phyloP scores from a whole-genome alignment of 2,113 vertebrate genomes.

The Acanthochromis polyacanthus region DNA sequence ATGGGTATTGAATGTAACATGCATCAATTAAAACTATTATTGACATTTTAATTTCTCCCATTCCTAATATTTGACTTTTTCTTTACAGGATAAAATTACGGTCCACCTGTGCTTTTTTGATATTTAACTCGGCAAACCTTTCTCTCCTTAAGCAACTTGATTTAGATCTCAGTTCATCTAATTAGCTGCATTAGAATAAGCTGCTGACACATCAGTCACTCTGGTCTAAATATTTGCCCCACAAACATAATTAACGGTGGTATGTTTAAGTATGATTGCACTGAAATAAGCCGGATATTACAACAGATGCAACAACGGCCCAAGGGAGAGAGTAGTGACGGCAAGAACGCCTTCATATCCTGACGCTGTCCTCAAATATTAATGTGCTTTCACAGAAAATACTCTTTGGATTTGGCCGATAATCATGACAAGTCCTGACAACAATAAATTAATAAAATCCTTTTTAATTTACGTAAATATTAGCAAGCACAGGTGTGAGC shows the following conservation, averaged over 20 bases:
- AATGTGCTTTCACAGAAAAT: background rate
- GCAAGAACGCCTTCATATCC: background rate
- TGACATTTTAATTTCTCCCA: constrained; percentile 89
- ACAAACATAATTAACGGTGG: background rate
- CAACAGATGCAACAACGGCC: background rate
- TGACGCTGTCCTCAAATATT: background rate
- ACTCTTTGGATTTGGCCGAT: no score
- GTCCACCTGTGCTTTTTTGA: constrained; percentile 5
- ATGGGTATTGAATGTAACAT: constrained; percentile 95
- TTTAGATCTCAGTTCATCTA: background rate
- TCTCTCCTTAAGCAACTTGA: background rate
- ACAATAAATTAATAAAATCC: no score
- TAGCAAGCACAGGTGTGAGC: no score
- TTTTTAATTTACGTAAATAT: no score
- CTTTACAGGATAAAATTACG: constrained; percentile 6
- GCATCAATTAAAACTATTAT: constrained; percentile 96
- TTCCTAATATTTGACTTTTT: constrained; percentile 47
- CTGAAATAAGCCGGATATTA: constrained; percentile 50
- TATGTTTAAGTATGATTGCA: background rate
- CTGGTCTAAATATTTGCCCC: background rate
- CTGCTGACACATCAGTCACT: background rate
- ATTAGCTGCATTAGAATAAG: background rate
- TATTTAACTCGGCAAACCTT: background rate
- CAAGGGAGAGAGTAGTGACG: background rate
- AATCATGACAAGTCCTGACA: no score